Conservation (phyloP, 1,140 invertebrate genomes). For the Doryteuthis pealeii region DNA sequence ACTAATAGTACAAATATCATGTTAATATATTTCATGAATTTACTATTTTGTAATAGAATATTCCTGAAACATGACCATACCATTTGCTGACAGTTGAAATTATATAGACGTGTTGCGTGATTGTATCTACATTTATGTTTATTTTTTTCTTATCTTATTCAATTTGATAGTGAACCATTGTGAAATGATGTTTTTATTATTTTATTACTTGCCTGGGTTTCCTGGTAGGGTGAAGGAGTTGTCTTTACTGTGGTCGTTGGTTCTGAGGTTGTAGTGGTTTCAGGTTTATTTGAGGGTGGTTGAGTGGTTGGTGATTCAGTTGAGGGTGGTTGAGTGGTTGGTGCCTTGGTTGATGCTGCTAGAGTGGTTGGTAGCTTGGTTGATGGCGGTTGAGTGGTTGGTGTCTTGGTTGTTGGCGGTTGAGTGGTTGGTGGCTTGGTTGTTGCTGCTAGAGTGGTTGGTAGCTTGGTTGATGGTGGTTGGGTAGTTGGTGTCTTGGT, state of each 20-base stretch:
- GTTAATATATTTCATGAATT: too few species aligned
- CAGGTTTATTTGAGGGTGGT: not conserved
- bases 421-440: not conserved
- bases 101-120: too few species aligned
- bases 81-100: too few species aligned
- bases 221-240: not conserved
- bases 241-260: slow-evolving; percentile 10
- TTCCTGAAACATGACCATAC: too few species aligned
- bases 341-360: not conserved
- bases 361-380: not conserved
- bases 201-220: not conserved
- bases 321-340: not conserved
- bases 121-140: too few species aligned
- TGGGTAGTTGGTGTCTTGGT: not conserved
- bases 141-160: too few species aligned
- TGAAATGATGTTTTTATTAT: too few species aligned
- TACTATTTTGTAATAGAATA: too few species aligned
- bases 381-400: not conserved
- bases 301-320: not conserved
- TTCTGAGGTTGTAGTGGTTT: not conserved
- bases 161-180: too few species aligned
- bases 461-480: not conserved
- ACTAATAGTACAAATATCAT: too few species aligned
- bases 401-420: slow-evolving; percentile 13
- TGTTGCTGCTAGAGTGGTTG: not conserved